Evolutionary conservation across 1,140 invertebrate species (phyloP).

Genomic region (Ctenoplectra terminalis): DNA sequence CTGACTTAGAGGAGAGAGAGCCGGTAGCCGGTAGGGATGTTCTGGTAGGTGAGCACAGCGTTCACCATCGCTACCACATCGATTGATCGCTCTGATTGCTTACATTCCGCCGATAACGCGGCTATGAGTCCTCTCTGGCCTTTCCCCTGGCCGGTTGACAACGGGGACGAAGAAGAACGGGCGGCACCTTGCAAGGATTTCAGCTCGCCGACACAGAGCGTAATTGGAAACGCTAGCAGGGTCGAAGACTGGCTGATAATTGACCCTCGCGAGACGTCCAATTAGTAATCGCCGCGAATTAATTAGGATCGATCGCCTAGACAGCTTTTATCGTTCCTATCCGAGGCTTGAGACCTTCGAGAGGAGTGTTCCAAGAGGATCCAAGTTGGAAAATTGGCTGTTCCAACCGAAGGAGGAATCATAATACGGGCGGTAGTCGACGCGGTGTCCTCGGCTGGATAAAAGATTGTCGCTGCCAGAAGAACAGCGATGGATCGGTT

Average conservation of each 20-base stretch:
- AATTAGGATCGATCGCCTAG: conserved; percentile 16
- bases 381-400: no score
- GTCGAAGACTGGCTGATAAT: neutral
- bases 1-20: conserved; percentile 54
- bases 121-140: conserved; percentile 35
- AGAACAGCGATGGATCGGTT: conserved; percentile 70
- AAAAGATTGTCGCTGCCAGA: conserved; percentile 63
- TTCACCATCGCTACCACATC: conserved; percentile 73
- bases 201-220: conserved; percentile 19
- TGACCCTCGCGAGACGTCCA: conserved; percentile 19
- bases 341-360: neutral
- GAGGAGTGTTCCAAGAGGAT: no score
- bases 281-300: conserved; percentile 41
- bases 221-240: conserved; percentile 50
- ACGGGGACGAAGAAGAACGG: conserved; percentile 16
- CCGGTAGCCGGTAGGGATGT: conserved; percentile 72
- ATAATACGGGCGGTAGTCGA: neutral
- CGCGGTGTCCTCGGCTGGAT: conserved; percentile 28
- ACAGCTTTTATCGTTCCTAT: conserved; percentile 3
- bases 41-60: conserved; percentile 73
- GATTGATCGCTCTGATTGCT: conserved; percentile 71
- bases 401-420: no score
- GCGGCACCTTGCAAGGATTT: conserved; percentile 28
- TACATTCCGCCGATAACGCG: conserved; percentile 66
- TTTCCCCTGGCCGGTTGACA: conserved; percentile 35